A percentile compares a stretch with the other conserved stretches of the same genome.
Evolutionary conservation across 1,140 invertebrate species (phyloP).

Genomic region (Camponotus vicinus): DNA sequence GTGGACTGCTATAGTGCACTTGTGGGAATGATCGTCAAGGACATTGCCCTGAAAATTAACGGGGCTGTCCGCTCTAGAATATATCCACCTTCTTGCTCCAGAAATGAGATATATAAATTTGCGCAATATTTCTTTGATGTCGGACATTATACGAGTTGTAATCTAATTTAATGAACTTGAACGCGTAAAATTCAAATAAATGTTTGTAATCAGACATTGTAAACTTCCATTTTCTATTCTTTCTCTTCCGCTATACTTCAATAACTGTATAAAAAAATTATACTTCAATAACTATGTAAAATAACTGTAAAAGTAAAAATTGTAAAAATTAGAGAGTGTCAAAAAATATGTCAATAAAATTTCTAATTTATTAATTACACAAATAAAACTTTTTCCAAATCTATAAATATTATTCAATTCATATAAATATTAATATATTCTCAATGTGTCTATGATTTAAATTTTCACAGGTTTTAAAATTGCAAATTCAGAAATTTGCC

Average conservation of each 20-base stretch:
- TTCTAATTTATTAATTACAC: not conserved
- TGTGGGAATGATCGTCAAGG: constrained; percentile 49
- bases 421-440: not conserved
- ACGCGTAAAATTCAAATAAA: constrained; percentile 6
- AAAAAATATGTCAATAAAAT: not conserved
- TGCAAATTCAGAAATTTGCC: not conserved
- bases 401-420: not conserved
- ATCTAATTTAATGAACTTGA: constrained; percentile 7
- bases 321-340: not conserved
- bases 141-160: not conserved
- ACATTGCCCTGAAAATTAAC: constrained; percentile 64
- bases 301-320: not conserved
- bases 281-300: too few species aligned
- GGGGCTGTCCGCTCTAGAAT: not conserved
- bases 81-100: not conserved
- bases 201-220: not conserved
- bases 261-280: too few species aligned
- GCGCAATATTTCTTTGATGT: constrained; percentile 36
- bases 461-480: not conserved
- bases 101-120: constrained; percentile 35
- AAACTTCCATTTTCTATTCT: not conserved
- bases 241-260: too few species aligned
- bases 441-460: not conserved
- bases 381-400: not conserved
- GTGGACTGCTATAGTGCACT: constrained; percentile 52